phyloP scores from a whole-genome alignment of 2,888 invertebrate species.

The Periphyllus acericola region DNA sequence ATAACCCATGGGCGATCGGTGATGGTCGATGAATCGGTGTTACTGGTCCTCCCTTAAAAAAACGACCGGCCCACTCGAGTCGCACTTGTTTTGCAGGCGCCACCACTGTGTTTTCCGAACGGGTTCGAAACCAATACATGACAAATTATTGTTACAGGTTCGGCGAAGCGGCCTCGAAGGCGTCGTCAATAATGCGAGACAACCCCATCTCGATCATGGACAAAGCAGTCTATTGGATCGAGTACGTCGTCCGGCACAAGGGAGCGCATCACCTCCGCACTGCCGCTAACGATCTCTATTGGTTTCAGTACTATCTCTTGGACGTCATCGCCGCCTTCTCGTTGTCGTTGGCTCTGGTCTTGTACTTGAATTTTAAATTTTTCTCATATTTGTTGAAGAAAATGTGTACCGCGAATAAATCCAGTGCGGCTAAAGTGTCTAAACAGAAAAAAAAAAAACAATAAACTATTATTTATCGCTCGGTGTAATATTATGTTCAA shows the following conservation, averaged over 20 bases:
- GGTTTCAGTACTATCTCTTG: conserved; percentile 52
- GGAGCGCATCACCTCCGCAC: conserved; percentile 50
- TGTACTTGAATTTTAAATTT: conserved; percentile 3
- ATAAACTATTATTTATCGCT: no score
- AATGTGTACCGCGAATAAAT: background rate
- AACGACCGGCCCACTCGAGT: no score
- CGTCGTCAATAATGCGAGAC: conserved; percentile 37
- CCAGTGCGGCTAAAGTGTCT: no score
- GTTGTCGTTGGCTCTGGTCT: background rate
- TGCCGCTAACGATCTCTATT: conserved; percentile 40
- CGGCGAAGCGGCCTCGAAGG: background rate
- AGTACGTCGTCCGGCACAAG: conserved; percentile 49
- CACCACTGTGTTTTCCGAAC: no score
- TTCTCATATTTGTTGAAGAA: background rate
- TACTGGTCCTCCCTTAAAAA: no score
- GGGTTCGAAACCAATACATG: no score
- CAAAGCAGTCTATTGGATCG: conserved; percentile 46
- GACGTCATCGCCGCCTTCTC: conserved; percentile 21
- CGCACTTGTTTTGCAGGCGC: no score
- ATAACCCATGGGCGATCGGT: no score
- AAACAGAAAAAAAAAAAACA: no score
- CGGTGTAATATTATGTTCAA: no score
- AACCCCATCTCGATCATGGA: conserved; percentile 38
- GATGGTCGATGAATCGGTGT: no score
- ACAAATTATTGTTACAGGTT: conserved; percentile 21